These are phyloP conservation scores for Melanotaenia nigrans DNA, from an alignment of 2,797 vertebrate species.

Conservation along the genomic window DNA sequence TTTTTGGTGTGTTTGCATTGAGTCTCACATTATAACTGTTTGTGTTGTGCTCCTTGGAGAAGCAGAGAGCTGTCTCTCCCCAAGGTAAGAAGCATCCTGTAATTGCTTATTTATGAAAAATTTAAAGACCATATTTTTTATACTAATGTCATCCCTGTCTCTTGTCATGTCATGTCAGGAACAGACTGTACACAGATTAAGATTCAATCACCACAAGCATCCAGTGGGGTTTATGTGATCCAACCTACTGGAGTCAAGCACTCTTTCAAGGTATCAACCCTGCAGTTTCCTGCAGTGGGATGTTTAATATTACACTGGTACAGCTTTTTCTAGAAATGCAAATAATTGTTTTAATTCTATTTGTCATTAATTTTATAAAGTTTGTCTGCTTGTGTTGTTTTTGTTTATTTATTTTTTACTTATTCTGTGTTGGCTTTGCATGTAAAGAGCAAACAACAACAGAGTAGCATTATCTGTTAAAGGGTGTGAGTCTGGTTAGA, in stretches of 20 bases:
- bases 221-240: slow-evolving; percentile 70
- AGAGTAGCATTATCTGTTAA: neutral
- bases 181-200: slow-evolving; percentile 75
- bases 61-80: accelerated
- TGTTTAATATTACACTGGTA: no score
- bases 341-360: neutral
- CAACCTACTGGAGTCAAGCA: slow-evolving; percentile 30
- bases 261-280: slow-evolving; percentile 61
- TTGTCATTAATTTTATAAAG: neutral
- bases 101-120: neutral
- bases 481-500: neutral
- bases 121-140: neutral
- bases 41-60: slow-evolving; percentile 6
- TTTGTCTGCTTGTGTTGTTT: neutral
- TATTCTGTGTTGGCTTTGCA: neutral
- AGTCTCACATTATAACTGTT: slow-evolving; percentile 11
- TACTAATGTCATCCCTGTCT: neutral
- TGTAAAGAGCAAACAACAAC: no score
- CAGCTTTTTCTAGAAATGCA: neutral
- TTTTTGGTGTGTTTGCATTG: neutral
- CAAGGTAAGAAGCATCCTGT: slow-evolving; percentile 46
- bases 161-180: slow-evolving; percentile 25
- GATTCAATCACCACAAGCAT: slow-evolving; percentile 30
- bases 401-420: neutral
- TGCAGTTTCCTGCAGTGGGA: no score